phyloP scores from a whole-genome alignment of 2,888 invertebrate species.

The Agonopterix alstromeriana region DNA sequence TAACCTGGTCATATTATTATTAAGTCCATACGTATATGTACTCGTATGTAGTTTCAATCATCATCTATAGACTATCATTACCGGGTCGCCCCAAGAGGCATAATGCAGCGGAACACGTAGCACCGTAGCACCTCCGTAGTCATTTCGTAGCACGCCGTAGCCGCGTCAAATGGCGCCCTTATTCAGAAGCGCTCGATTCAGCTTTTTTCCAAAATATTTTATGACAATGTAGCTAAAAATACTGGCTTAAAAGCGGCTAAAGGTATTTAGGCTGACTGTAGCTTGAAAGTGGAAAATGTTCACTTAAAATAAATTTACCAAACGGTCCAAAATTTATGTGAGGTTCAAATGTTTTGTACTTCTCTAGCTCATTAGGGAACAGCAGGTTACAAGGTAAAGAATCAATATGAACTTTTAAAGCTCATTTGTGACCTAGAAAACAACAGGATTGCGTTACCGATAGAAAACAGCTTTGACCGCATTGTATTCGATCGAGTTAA shows the following conservation, averaged over 20 bases:
- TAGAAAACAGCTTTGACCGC: slow-evolving; percentile 52
- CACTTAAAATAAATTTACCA: too few relatives aligned
- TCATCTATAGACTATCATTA: too few relatives aligned
- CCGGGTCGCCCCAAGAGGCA: too few relatives aligned
- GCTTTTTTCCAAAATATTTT: not conserved
- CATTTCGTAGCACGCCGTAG: not conserved
- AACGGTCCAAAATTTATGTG: too few relatives aligned
- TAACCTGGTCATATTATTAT: too few relatives aligned
- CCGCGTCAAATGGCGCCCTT: not conserved
- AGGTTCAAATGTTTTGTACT: too few relatives aligned
- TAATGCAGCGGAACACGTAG: slow-evolving; percentile 13
- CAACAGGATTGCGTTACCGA: slow-evolving; percentile 46
- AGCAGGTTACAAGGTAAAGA: slow-evolving; percentile 26
- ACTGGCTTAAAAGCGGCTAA: too few relatives aligned
- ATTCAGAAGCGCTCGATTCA: not conserved
- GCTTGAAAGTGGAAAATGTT: too few relatives aligned
- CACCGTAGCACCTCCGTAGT: not conserved
- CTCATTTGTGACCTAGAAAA: slow-evolving; percentile 61
- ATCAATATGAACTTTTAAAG: slow-evolving; percentile 53
- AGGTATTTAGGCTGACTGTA: too few relatives aligned
- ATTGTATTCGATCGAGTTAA: slow-evolving; percentile 67
- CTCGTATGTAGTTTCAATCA: too few relatives aligned
- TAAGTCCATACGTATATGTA: too few relatives aligned
- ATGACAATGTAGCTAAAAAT: not conserved
- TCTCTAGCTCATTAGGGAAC: too few relatives aligned